These are phyloP conservation scores for Neodontobutis hainanensis DNA, from an alignment of 2,113 vertebrate genomes.

Conservation along the genomic window DNA sequence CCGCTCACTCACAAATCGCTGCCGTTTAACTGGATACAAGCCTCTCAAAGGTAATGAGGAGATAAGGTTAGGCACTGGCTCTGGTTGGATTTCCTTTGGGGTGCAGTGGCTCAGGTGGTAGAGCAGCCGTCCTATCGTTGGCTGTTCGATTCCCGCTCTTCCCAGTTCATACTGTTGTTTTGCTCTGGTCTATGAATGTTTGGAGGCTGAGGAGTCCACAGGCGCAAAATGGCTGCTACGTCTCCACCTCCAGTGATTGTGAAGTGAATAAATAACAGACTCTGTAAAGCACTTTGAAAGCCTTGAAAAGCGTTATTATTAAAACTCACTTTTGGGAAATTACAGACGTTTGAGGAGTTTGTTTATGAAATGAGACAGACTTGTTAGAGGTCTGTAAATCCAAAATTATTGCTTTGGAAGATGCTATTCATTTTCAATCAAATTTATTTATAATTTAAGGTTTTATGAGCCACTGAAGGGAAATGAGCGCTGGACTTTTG, in stretches of 20 bases:
- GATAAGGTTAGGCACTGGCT: slow-evolving; percentile 10
- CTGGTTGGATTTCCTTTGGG: slow-evolving; percentile 11
- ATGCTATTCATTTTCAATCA: no score
- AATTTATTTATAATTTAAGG: background rate
- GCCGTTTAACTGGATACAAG: slow-evolving; percentile 12
- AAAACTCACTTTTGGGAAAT: background rate
- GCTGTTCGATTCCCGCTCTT: no score
- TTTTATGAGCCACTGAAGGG: background rate
- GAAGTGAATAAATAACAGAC: no score
- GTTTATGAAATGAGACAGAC: background rate
- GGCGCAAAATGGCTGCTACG: no score
- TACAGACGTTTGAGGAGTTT: background rate
- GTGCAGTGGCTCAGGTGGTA: no score
- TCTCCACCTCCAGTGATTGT: no score
- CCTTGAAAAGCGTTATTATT: no score
- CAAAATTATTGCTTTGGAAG: background rate
- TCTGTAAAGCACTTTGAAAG: no score
- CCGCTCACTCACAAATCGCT: slow-evolving; percentile 2
- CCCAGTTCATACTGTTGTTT: no score
- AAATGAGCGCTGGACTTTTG: background rate
- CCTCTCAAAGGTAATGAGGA: slow-evolving; percentile 16
- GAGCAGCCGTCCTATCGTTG: no score
- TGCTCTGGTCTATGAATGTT: no score
- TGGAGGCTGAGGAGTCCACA: no score
- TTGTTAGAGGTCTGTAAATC: background rate